phyloP scores from a whole-genome alignment of 2,888 invertebrate genomes.

The Coleophora deauratella region DNA sequence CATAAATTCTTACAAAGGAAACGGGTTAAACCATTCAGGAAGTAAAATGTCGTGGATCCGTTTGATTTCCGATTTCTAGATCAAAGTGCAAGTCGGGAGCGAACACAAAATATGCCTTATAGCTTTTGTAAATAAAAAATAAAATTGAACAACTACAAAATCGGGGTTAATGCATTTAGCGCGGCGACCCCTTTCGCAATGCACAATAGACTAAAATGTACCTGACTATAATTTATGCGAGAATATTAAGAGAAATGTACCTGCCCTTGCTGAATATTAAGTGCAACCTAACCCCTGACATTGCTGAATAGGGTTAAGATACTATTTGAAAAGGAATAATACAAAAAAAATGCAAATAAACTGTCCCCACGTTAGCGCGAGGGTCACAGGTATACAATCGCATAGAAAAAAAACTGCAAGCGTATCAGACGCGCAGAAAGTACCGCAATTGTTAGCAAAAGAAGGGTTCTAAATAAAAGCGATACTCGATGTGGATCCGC shows the following conservation, averaged over 20 bases:
- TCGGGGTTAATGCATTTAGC: constrained; percentile 35
- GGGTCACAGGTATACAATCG: constrained; percentile 54
- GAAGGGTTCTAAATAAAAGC: constrained; percentile 21
- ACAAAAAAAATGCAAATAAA: constrained; percentile 72
- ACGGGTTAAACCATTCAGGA: constrained; percentile 72
- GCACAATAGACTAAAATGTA: constrained; percentile 70
- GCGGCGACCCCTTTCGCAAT: constrained; percentile 36
- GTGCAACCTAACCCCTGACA: constrained; percentile 75
- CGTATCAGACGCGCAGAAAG: constrained; percentile 40
- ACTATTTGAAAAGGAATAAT: constrained; percentile 70
- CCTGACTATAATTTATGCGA: constrained; percentile 76
- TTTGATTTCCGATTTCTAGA: constrained; percentile 33
- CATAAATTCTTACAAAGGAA: constrained; percentile 74
- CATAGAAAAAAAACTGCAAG: constrained; percentile 57
- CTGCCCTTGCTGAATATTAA: constrained; percentile 75
- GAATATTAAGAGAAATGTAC: constrained; percentile 74
- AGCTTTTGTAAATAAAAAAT: constrained; percentile 23
- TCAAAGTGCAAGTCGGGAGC: constrained; percentile 29
- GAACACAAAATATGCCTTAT: constrained; percentile 25
- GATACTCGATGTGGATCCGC: constrained; percentile 43
- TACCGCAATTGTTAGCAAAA: constrained; percentile 34
- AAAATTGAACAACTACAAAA: constrained; percentile 26
- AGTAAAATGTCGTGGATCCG: constrained; percentile 65
- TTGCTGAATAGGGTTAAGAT: constrained; percentile 73
- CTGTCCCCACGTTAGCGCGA: constrained; percentile 61